A percentile compares a stretch with the other conserved stretches of the same genome.
These are phyloP conservation scores for Chrysolina americana DNA, from an alignment of 2,888 invertebrate genomes.

Conservation along the genomic window DNA sequence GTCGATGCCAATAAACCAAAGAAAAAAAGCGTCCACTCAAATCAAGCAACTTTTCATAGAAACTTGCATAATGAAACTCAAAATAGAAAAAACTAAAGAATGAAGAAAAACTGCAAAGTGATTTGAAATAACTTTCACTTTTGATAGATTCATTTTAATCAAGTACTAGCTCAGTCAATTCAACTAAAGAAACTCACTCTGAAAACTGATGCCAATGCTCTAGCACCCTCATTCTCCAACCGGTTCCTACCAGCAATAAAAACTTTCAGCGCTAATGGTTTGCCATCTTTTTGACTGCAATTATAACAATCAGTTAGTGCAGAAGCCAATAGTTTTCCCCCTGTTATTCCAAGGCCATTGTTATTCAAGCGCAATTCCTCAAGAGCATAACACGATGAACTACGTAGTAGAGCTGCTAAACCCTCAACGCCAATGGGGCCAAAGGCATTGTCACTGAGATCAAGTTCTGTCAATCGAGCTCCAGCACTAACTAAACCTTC, in stretches of 20 bases:
- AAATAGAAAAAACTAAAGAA: no score
- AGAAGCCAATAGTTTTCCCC: constrained; percentile 86
- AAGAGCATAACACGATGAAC: constrained; percentile 87
- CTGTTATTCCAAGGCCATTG: constrained; percentile 93
- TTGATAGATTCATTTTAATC: no score
- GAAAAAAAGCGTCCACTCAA: no score
- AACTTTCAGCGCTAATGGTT: constrained; percentile 82
- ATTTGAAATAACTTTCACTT: no score
- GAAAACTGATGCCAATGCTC: constrained; percentile 87
- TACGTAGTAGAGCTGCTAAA: constrained; percentile 85
- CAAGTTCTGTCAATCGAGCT: constrained; percentile 85
- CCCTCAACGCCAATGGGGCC: constrained; percentile 96
- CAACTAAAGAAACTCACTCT: constrained; percentile 70
- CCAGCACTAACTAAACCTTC: constrained; percentile 85
- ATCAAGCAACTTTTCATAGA: no score
- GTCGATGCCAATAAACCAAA: no score
- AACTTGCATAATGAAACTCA: no score
- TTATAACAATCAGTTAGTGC: constrained; percentile 81
- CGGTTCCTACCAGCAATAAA: constrained; percentile 96
- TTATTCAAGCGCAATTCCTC: constrained; percentile 93
- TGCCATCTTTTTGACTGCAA: constrained; percentile 77
- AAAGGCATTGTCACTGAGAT: constrained; percentile 97
- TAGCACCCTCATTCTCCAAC: constrained; percentile 94
- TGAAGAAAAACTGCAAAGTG: no score
- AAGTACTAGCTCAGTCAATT: no score